phyloP scores from a whole-genome alignment of 2,113 vertebrate species.

The Burhinus bistriatus region DNA sequence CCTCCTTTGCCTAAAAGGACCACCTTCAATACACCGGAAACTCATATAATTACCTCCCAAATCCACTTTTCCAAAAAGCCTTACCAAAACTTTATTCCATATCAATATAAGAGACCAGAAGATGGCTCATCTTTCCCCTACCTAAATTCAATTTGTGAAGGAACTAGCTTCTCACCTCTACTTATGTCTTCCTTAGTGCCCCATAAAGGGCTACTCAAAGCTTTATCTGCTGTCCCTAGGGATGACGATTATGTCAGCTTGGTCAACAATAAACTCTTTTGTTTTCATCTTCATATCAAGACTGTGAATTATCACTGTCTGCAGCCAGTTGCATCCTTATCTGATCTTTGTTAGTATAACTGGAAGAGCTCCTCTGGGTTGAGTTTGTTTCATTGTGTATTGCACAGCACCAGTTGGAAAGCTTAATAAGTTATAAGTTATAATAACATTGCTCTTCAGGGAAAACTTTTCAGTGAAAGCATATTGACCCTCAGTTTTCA shows the following conservation, averaged over 20 bases:
- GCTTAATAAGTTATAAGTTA: not conserved
- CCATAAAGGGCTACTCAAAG: not conserved
- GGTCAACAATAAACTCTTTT: not conserved
- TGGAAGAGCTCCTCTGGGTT: not conserved
- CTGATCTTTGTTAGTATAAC: not conserved
- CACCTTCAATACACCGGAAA: not conserved
- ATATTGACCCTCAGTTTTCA: not conserved
- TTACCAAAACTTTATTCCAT: not conserved
- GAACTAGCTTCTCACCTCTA: not conserved
- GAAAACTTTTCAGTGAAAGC: not conserved
- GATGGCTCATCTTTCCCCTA: accelerated
- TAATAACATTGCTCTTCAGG: not conserved
- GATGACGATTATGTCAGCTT: not conserved
- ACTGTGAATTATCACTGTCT: not conserved
- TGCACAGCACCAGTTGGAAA: not conserved
- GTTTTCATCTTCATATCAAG: not conserved
- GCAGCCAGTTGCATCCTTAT: not conserved
- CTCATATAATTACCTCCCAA: not conserved
- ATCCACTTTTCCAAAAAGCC: not conserved
- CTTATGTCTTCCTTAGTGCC: not conserved
- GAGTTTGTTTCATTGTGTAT: not conserved
- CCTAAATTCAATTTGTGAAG: not conserved
- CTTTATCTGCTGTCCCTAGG: not conserved
- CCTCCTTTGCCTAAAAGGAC: not conserved
- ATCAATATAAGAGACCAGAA: not conserved